Evolutionary conservation across 2,888 invertebrate genomes (phyloP), one percentile per base, ranked within the genome.

Genomic region (Penaeus monodon): DNA sequence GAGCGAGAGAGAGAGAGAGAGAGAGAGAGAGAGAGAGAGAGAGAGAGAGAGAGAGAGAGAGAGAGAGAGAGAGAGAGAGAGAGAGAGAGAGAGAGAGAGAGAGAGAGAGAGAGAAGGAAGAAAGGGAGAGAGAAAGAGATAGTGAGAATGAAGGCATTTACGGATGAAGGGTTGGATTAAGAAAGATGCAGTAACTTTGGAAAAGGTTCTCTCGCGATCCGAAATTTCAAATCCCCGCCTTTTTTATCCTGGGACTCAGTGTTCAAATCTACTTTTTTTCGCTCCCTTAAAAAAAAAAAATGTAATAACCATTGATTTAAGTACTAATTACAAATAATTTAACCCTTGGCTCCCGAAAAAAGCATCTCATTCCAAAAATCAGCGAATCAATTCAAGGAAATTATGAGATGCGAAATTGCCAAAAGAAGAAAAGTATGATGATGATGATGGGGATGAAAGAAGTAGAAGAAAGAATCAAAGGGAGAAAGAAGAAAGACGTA

Each of bases 1-100:
- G 29, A 27, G 27, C 29, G 29, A 81, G 38, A 81, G n/a, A 81
- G n/a, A 65, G 81, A 66, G 68, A 68, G 38, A 81, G 81, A 17
- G 33, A 77, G 77, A 77, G 38, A 73, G 38, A 73, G n/a, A 33
- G 64, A 29, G 64, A 64, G 29, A 29, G 27, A 27, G 27, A 29
- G 29, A 27, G 29, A 57, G 73, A 29, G 33, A 73, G 73, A 73
- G 73, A 73, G 29, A 33, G 29, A 73, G 73, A 73, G 8, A 73
- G 17, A 57, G 73, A 73, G 73, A 73, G 73, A 4, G 6, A 73
- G 38, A 73, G 73, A 33, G n/a, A 73, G 14, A 33, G 12, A 73
- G 17, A 33, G 29, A 73, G 6, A 73, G 29, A 76, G 74, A 76
- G 74, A 44, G 38, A 76, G 44, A 44, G 44, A 76, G 38, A 76